Evolutionary conservation across 2,113 vertebrate genomes (phyloP).

Genomic region (Amblyornis subalaris): DNA sequence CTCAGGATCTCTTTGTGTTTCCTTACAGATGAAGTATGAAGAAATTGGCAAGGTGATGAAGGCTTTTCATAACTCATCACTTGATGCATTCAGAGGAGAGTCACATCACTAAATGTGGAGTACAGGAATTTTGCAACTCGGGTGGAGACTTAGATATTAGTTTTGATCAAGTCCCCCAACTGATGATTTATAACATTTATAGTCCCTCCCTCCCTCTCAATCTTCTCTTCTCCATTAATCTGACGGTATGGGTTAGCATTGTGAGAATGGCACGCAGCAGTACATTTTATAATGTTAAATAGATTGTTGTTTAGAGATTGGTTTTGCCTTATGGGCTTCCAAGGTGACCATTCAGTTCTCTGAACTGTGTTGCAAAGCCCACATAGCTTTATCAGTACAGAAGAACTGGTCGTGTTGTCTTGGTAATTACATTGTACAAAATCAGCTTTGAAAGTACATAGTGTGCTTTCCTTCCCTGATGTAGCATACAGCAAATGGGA

Average conservation of each 20-base stretch:
- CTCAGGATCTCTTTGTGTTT: background rate
- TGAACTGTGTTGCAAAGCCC: background rate
- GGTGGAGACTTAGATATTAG: background rate
- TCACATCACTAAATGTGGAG: background rate
- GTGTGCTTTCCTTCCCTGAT: background rate
- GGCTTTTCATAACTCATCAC: background rate
- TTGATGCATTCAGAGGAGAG: background rate
- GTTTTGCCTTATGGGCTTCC: background rate
- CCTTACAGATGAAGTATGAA: background rate
- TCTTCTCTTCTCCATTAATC: background rate
- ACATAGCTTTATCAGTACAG: background rate
- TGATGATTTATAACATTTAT: background rate
- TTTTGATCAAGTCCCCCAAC: background rate
- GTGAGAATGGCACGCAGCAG: background rate
- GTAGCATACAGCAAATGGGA: background rate
- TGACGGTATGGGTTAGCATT: background rate
- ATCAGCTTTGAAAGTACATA: background rate
- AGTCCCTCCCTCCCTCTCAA: background rate
- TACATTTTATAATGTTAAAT: constrained; percentile 6
- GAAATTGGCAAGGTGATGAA: background rate
- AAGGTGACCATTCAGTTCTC: constrained; percentile 22
- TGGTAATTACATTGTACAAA: background rate
- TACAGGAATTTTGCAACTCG: background rate
- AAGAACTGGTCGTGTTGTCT: background rate
- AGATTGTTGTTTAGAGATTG: constrained; percentile 26